These are phyloP conservation scores for Tympanuchus pallidicinctus DNA, from an alignment of 2,113 vertebrate genomes.

Conservation along the genomic window DNA sequence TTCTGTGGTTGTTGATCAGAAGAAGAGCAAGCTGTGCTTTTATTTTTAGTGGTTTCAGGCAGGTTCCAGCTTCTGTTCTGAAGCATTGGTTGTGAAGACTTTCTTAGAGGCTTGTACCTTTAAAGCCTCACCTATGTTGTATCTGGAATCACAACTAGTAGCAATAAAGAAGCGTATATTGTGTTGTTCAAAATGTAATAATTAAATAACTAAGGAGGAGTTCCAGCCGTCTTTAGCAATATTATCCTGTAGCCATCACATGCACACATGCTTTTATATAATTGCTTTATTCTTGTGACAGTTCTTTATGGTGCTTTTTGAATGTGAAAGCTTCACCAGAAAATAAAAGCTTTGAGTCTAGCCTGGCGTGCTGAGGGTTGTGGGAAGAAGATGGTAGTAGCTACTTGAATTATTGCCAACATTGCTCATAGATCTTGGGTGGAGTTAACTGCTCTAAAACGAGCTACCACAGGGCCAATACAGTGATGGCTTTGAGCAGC, in stretches of 20 bases:
- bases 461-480: background rate
- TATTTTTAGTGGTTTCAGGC: background rate
- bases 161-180: background rate
- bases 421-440: background rate
- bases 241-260: background rate
- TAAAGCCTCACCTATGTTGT: background rate
- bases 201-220: background rate
- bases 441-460: conserved; percentile 10
- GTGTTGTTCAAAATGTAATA: background rate
- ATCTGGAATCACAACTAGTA: background rate
- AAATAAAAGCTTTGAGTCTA: background rate
- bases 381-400: background rate
- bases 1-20: background rate
- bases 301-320: background rate
- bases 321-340: background rate
- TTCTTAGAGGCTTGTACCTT: background rate
- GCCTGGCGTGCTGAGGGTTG: background rate
- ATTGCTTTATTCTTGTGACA: background rate
- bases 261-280: background rate
- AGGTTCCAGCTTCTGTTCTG: background rate
- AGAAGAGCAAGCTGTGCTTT: background rate
- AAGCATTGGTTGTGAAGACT: background rate
- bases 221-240: background rate
- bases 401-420: background rate
- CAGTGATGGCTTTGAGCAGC: background rate